Conservation (phyloP, 2,888 invertebrate species). For the Sthenelais limicola region DNA sequence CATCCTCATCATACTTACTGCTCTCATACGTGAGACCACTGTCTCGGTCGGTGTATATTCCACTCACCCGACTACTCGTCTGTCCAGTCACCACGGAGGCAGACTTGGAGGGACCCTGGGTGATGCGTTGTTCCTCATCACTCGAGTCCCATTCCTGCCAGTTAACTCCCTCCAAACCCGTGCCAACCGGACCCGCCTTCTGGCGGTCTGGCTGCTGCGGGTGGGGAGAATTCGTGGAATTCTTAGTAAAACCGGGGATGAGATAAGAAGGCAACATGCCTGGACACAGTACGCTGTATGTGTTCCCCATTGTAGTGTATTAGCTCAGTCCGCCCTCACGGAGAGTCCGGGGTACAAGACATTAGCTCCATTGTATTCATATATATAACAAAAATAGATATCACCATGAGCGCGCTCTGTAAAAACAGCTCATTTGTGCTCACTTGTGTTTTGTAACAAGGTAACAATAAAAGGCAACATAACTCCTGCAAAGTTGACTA, state of each 20-base stretch:
- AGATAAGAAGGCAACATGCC: slow-evolving; percentile 42
- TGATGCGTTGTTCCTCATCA: not conserved
- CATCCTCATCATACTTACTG: slow-evolving; percentile 12
- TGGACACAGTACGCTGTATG: slow-evolving; percentile 45
- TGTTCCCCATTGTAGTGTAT: slow-evolving; percentile 45
- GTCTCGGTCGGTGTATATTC: slow-evolving; percentile 7
- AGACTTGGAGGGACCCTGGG: slow-evolving; percentile 10
- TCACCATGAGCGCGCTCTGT: too few relatives aligned
- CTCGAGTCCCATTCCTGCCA: slow-evolving; percentile 33
- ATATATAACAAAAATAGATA: too few relatives aligned
- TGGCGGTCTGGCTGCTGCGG: too few relatives aligned
- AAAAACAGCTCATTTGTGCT: too few relatives aligned
- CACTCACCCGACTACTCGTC: slow-evolving; percentile 18
- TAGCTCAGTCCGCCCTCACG: too few relatives aligned
- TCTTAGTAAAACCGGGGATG: slow-evolving; percentile 38
- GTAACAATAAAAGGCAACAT: too few relatives aligned
- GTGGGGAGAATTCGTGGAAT: slow-evolving; percentile 19
- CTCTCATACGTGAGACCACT: not conserved
- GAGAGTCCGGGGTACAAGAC: too few relatives aligned
- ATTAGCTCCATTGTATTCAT: too few relatives aligned
- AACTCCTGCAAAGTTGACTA: too few relatives aligned
- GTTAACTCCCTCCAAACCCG: too few relatives aligned
- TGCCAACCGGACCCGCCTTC: too few relatives aligned
- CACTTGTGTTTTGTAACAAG: too few relatives aligned
- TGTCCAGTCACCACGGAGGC: slow-evolving; percentile 16